phyloP scores from a whole-genome alignment of 2,113 vertebrate species.

The Microtus pennsylvanicus region DNA sequence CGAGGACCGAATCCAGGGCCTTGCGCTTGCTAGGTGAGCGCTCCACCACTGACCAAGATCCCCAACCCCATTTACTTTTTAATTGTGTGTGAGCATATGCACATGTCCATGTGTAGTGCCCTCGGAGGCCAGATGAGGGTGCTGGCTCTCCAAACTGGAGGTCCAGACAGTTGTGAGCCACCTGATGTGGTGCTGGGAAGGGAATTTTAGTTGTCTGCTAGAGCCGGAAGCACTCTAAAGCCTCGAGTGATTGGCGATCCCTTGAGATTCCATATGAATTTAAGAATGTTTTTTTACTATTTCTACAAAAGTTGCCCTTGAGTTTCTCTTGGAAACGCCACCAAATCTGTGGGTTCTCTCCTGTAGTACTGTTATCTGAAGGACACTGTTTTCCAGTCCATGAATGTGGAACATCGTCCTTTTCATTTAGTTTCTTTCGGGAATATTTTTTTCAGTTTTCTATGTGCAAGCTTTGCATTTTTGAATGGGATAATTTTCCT shows the following conservation, averaged over 20 bases:
- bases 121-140: background rate
- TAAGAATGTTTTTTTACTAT: background rate
- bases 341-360: background rate
- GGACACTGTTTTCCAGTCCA: background rate
- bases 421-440: background rate
- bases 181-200: too few species aligned
- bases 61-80: too few species aligned
- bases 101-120: background rate
- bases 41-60: too few species aligned
- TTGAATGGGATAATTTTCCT: background rate
- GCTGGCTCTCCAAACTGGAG: background rate
- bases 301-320: background rate
- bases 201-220: background rate
- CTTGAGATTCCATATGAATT: conserved; percentile 1
- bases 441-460: background rate
- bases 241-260: background rate
- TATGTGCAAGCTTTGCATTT: background rate
- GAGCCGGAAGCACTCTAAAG: background rate
- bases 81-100: too few species aligned
- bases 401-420: background rate
- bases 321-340: background rate
- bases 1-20: too few species aligned
- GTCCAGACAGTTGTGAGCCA: background rate
- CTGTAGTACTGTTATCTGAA: background rate
- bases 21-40: too few species aligned